A percentile compares a stretch with the other conserved stretches of the same genome.
Conservation (phyloP, 53 echinoderm and acorn worm genomes). For the Echinometra lucunter region DNA sequence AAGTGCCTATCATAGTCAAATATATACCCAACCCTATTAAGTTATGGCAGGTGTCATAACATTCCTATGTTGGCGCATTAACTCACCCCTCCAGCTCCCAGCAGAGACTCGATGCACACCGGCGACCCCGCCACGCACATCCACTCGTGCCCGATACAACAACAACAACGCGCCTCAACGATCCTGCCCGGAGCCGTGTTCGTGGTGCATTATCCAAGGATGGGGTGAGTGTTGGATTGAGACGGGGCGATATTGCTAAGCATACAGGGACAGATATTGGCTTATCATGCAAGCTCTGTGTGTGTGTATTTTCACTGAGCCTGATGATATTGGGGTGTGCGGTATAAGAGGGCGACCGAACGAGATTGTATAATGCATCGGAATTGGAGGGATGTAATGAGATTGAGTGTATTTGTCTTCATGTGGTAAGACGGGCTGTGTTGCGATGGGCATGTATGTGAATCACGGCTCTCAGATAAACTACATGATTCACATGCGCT, state of each 20-base stretch:
- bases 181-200: slow-evolving; percentile 27
- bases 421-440: neutral
- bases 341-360: neutral
- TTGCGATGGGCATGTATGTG: slow-evolving; percentile 3
- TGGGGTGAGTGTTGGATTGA: neutral
- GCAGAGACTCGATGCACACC: neutral
- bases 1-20: neutral
- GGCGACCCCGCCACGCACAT: slow-evolving; percentile 1
- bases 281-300: neutral
- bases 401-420: slow-evolving; percentile 51
- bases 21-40: neutral
- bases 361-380: neutral
- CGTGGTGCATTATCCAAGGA: slow-evolving; percentile 24
- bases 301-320: neutral
- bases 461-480: slow-evolving; percentile 26
- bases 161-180: slow-evolving; percentile 38
- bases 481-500: neutral
- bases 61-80: neutral
- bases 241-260: too few species aligned
- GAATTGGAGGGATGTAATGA: slow-evolving; percentile 8
- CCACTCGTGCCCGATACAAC: slow-evolving; percentile 29
- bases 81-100: slow-evolving; percentile 16
- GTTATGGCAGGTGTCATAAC: neutral
- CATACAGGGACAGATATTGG: too few species aligned
- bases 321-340: neutral